Conservation (phyloP, 2,113 vertebrate species). For the Platichthys stellatus region DNA sequence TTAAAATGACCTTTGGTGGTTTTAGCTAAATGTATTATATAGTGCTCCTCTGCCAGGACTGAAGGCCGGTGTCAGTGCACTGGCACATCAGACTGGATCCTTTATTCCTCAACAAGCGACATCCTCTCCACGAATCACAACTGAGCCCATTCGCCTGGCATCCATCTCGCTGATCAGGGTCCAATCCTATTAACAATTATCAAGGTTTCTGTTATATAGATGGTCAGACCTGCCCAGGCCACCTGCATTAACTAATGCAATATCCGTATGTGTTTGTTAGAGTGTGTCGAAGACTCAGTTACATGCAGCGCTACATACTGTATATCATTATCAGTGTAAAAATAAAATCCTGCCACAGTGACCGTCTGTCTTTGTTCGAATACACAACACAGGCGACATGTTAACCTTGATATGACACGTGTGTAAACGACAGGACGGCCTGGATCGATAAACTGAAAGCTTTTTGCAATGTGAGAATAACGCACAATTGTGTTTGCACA, state of each 20-base stretch:
- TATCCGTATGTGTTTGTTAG: not conserved
- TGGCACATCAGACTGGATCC: conserved; percentile 16
- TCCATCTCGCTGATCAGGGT: conserved; percentile 14
- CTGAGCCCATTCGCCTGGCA: conserved; percentile 20
- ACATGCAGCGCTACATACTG: not conserved
- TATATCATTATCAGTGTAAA: not conserved
- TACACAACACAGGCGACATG: not conserved
- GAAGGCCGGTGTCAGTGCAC: conserved; percentile 3
- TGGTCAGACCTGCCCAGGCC: not conserved
- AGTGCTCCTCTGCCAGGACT: conserved; percentile 24
- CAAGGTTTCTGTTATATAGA: conserved; percentile 31
- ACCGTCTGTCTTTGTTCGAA: not conserved
- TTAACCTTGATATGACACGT: conserved; percentile 11
- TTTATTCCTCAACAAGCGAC: not conserved
- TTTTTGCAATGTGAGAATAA: not conserved
- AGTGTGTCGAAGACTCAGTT: too few relatives aligned
- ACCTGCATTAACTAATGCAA: not conserved
- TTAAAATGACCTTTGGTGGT: conserved; percentile 27
- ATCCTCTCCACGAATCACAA: conserved; percentile 5
- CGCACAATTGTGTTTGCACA: too few relatives aligned
- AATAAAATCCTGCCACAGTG: not conserved
- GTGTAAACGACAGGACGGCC: not conserved
- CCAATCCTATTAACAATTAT: conserved; percentile 50
- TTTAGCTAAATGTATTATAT: conserved; percentile 29
- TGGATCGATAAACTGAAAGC: not conserved